Base-by-base conservation (phyloP, 2,113 vertebrate genomes). In the Choloepus hoffmanni region DNA sequence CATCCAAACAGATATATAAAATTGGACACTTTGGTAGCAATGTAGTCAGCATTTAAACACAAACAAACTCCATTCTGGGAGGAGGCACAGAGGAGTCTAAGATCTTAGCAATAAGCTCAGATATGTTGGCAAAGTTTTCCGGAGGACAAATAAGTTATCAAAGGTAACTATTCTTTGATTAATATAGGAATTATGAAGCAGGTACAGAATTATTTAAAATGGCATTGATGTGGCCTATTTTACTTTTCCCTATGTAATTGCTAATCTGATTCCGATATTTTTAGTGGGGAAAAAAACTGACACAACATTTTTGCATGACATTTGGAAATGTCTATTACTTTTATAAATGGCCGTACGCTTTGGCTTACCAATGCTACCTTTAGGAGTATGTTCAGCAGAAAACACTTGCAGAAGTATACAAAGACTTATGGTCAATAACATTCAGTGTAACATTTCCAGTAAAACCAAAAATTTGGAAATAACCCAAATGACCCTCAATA, bases 241-340 rank as follows among this genome's bases (percentile, higher is more conserved):
- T 90, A 58, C 12, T 74, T 45, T 79, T 92, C 45, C 33, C 78
- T 78, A 45, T 28, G 10, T 88, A 74, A 60, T 45, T 95, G 50
- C 8, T 68, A 63, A 90, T 50, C 48, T 50, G 40, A 73, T 72
- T 90, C 24, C 13, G 58, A 40, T 36, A 70, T 84, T 74, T 58
- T 92, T 60, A 68, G 11, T 45, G 40, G 26, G 28, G 83, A 84
- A 77, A 81, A 77, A 74, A 30, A 33, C 50, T 74, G 28, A 68
- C 50, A 26, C 16, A 92, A 43, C 5, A 72, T 23, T 85, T 93
- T 91, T 78, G 18, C 1, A 30, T 65, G 19, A 67, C 28, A 68
- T 63, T 86, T 76, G 67, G 72, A 92, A 95, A 79, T 74, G 13
- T 85, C 83, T 79, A 28, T 78, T 88, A 88, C 5, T 79, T 78